phyloP scores from a whole-genome alignment of 2,113 vertebrate species.

The Callospermophilus lateralis region DNA sequence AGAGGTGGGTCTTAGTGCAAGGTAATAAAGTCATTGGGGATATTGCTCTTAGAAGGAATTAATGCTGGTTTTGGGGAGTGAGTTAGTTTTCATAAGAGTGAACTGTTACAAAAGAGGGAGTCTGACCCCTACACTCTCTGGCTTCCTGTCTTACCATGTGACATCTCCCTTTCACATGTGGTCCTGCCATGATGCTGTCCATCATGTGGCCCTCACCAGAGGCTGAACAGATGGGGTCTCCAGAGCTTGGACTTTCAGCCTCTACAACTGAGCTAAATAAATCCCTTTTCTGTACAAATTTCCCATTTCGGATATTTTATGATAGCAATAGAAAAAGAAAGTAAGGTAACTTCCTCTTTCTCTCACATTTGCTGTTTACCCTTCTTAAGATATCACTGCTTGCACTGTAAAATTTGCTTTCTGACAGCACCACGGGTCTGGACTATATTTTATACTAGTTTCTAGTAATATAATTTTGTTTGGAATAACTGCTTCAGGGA shows the following conservation, averaged over 20 bases:
- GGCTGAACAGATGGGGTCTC: not conserved
- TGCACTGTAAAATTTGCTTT: conserved; percentile 16
- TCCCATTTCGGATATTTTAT: not conserved
- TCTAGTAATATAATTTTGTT: conserved; percentile 33
- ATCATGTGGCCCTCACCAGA: not conserved
- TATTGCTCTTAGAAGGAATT: not conserved
- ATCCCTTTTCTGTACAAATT: not conserved
- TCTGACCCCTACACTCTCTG: not conserved
- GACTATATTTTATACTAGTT: conserved; percentile 29
- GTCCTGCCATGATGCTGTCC: not conserved
- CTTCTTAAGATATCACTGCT: not conserved
- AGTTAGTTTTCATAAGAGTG: not conserved
- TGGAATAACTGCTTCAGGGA: conserved; percentile 33
- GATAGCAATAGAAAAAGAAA: not conserved
- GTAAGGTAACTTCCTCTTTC: not conserved
- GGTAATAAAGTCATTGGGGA: not conserved
- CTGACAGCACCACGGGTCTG: not conserved
- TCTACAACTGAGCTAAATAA: not conserved
- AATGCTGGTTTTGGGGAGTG: not conserved
- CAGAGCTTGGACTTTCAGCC: not conserved
- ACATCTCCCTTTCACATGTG: not conserved
- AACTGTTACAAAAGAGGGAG: not conserved
- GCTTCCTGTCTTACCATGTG: not conserved
- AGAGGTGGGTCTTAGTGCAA: not conserved
- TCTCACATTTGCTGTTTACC: not conserved